These are phyloP conservation scores for Actinia tenebrosa DNA, from an alignment of 64 coral and sea anemone species.

Conservation along the genomic window DNA sequence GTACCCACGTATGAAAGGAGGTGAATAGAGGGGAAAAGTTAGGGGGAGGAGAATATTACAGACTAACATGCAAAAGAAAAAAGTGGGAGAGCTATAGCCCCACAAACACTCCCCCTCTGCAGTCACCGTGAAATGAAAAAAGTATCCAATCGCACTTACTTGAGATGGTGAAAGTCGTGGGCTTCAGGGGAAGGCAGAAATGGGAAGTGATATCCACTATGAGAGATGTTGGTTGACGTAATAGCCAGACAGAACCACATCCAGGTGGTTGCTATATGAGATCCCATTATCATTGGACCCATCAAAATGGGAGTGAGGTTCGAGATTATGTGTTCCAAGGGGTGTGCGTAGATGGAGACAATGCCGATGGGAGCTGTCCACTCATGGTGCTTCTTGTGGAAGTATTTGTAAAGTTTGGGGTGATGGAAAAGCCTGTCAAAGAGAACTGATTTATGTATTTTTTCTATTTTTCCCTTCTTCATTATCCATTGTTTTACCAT, in stretches of 20 bases:
- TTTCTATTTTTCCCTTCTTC: not conserved
- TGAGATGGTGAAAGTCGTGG: constrained; percentile 97
- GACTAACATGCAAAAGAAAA: no score
- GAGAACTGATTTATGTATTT: not conserved
- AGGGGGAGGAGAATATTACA: no score
- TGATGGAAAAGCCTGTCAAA: constrained; percentile 75
- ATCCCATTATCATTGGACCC: constrained; percentile 91
- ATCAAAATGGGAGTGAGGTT: constrained; percentile 76
- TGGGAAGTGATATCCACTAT: constrained; percentile 92
- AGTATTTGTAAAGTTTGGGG: constrained; percentile 82
- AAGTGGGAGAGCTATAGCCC: no score
- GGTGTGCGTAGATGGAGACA: constrained; percentile 75
- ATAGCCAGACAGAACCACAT: constrained; percentile 92
- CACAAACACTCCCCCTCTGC: no score
- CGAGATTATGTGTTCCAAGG: constrained; percentile 82
- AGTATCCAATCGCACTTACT: constrained; percentile 35
- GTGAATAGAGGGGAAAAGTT: no score
- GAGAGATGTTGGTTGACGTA: constrained; percentile 72
- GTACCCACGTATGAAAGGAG: no score
- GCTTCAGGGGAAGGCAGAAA: constrained; percentile 95
- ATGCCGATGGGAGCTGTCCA: constrained; percentile 95
- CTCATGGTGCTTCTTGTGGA: constrained; percentile 93
- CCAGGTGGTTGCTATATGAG: constrained; percentile 91
- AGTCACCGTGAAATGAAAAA: no score
- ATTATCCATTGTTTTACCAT: not conserved